phyloP scores from a whole-genome alignment of 2,888 invertebrate species.

The Harpalus rubripes region DNA sequence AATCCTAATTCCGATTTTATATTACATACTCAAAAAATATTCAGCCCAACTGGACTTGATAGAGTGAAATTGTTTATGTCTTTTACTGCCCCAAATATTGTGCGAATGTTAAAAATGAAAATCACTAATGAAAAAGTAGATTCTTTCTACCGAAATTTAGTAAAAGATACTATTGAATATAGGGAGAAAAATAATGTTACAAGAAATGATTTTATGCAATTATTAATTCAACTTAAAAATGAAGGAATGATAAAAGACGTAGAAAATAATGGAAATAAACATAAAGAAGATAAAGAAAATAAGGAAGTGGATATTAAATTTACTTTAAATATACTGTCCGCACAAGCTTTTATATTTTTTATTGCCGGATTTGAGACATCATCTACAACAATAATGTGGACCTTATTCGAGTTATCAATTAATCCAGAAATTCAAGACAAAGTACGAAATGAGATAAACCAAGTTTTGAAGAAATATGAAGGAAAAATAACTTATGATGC shows the following conservation, averaged over 20 bases:
- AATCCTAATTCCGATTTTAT: conserved; percentile 51
- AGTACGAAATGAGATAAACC: conserved; percentile 75
- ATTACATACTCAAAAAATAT: background rate
- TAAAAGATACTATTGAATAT: conserved; percentile 75
- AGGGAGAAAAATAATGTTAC: conserved; percentile 74
- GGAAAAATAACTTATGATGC: conserved; percentile 76
- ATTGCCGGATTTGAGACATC: conserved; percentile 79
- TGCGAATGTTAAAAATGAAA: conserved; percentile 45
- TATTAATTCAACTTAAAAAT: conserved; percentile 76
- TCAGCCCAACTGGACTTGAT: background rate
- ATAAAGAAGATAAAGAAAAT: conserved; percentile 71
- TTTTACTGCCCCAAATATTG: background rate
- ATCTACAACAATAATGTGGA: conserved; percentile 75
- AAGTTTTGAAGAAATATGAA: conserved; percentile 72
- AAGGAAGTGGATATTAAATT: conserved; percentile 61
- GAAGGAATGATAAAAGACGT: conserved; percentile 69
- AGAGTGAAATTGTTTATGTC: conserved; percentile 42
- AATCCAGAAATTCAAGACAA: conserved; percentile 76
- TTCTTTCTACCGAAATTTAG: conserved; percentile 70
- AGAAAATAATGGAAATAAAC: conserved; percentile 54
- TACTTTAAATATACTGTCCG: conserved; percentile 71
- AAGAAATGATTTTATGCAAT: conserved; percentile 78
- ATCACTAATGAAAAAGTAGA: conserved; percentile 49
- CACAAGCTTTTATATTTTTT: conserved; percentile 77
- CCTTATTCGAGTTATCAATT: conserved; percentile 75